These are phyloP conservation scores for Sternotherus odoratus DNA, from an alignment of 2,797 vertebrate genomes.

Conservation along the genomic window DNA sequence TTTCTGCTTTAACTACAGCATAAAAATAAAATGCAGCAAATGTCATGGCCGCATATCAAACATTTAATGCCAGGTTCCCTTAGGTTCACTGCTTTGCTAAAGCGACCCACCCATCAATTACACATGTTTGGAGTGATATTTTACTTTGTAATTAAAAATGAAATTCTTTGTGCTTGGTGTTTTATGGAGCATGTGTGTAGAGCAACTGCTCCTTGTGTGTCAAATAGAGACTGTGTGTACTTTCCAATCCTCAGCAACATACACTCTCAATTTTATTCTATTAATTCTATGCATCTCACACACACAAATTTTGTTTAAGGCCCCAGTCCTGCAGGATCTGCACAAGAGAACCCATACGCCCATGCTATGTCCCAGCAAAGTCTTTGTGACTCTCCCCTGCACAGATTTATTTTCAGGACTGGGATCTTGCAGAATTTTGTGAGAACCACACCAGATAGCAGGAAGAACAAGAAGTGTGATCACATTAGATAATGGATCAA, in stretches of 20 bases:
- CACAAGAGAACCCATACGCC: background rate
- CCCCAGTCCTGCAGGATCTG: background rate
- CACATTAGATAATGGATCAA: background rate
- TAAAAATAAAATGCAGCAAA: slow-evolving; percentile 79
- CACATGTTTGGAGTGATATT: slow-evolving; percentile 64
- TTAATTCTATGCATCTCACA: background rate
- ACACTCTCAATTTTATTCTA: background rate
- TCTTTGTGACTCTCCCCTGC: background rate
- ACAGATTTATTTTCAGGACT: slow-evolving; percentile 36
- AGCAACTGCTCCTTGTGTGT: slow-evolving; percentile 21
- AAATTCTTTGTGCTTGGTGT: slow-evolving; percentile 40
- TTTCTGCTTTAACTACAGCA: slow-evolving; percentile 70
- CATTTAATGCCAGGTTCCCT: slow-evolving; percentile 80
- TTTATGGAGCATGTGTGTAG: slow-evolving; percentile 26
- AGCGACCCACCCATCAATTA: slow-evolving; percentile 69
- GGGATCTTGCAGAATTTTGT: slow-evolving; percentile 55
- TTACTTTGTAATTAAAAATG: slow-evolving; percentile 71
- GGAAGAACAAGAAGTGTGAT: slow-evolving; percentile 21
- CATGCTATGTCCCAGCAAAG: slow-evolving; percentile 50
- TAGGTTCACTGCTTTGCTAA: slow-evolving; percentile 71
- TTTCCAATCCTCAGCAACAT: slow-evolving; percentile 37
- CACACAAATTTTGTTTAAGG: background rate
- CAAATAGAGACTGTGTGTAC: background rate
- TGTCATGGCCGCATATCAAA: slow-evolving; percentile 76
- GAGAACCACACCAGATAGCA: slow-evolving; percentile 60